These are phyloP conservation scores for Luperina testacea DNA, from an alignment of 2,888 invertebrate genomes.

Conservation along the genomic window DNA sequence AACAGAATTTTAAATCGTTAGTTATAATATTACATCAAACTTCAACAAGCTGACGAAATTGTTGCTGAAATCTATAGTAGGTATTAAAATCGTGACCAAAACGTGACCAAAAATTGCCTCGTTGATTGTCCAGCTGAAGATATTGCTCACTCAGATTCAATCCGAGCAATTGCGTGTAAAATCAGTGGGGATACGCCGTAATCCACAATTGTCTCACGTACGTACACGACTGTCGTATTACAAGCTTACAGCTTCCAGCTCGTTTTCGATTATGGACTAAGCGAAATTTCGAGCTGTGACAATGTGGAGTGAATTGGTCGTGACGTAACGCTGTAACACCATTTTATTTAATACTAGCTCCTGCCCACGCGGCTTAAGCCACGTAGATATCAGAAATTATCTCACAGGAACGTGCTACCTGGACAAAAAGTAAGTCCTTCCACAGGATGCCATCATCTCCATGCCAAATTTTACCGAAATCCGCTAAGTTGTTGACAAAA, in stretches of 20 bases:
- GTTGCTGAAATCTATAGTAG: background rate
- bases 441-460: background rate
- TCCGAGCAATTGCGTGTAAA: conserved; percentile 62
- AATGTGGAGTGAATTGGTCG: conserved; percentile 28
- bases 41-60: background rate
- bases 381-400: background rate
- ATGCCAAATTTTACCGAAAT: background rate
- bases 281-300: conserved; percentile 45
- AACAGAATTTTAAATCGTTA: background rate
- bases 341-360: background rate
- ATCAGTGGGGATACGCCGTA: conserved; percentile 42
- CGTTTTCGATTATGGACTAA: conserved; percentile 55
- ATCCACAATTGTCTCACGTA: conserved; percentile 58
- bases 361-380: background rate
- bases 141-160: conserved; percentile 60
- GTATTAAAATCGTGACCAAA: conserved; percentile 32
- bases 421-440: background rate
- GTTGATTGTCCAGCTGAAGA: conserved; percentile 49
- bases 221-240: conserved; percentile 50
- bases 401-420: background rate
- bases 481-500: background rate
- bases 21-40: background rate
- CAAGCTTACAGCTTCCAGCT: conserved; percentile 58
- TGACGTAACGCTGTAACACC: conserved; percentile 5
- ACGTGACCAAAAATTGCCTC: conserved; percentile 42